Evolutionary conservation across 2,113 vertebrate species (phyloP).

Genomic region (Campylomormyrus numenius): DNA sequence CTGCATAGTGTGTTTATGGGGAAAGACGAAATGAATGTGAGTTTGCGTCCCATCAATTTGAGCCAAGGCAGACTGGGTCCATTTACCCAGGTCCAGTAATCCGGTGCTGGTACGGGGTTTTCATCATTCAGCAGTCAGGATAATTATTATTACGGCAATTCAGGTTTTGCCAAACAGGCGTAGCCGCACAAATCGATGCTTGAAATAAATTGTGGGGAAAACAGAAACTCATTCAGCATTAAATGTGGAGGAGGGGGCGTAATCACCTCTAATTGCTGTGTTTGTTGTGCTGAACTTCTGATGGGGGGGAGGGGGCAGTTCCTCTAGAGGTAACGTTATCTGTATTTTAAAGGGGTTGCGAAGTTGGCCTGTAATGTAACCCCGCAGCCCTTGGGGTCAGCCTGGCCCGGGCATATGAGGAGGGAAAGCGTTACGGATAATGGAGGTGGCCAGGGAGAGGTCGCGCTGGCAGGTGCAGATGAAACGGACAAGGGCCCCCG

Average conservation of each 20-base stretch:
- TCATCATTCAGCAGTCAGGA: slow-evolving; percentile 7
- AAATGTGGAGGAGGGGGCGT: slow-evolving; percentile 7
- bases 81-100: not conserved
- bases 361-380: not conserved
- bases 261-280: slow-evolving; percentile 25
- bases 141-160: slow-evolving; percentile 32
- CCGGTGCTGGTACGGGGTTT: not conserved
- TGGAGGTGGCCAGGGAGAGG: slow-evolving; percentile 15
- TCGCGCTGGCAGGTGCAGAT: slow-evolving; percentile 33
- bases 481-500: slow-evolving; percentile 42
- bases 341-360: not conserved
- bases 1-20: not conserved
- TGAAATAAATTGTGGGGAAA: slow-evolving; percentile 19
- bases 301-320: not conserved
- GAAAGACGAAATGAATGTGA: not conserved
- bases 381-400: not conserved
- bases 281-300: slow-evolving; percentile 18
- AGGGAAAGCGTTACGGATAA: slow-evolving; percentile 13
- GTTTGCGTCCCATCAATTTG: not conserved
- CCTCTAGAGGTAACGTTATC: not conserved
- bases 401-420: slow-evolving; percentile 11
- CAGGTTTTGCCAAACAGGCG: slow-evolving; percentile 24
- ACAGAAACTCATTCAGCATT: slow-evolving; percentile 32
- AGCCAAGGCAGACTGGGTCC: not conserved
- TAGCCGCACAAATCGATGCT: slow-evolving; percentile 13